Conservation (phyloP, 2,113 vertebrate genomes). For the Opisthocomus hoazin region DNA sequence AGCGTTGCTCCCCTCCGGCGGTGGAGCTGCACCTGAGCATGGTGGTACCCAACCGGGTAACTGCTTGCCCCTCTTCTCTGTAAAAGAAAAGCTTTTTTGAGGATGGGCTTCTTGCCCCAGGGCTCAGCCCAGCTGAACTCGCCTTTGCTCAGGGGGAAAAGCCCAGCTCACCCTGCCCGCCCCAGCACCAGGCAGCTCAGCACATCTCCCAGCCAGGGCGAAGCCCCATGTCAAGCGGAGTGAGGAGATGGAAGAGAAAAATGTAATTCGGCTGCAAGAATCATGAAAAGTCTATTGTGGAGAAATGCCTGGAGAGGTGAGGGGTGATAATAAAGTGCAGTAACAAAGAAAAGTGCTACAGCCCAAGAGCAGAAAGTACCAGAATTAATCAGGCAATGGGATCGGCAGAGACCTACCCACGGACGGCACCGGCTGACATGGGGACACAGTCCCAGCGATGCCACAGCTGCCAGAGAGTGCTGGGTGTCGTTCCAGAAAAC, state of each 20-base stretch:
- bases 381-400: neutral
- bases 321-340: neutral
- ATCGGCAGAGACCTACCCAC: neutral
- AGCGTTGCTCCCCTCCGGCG: accelerated
- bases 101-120: accelerated
- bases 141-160: accelerated
- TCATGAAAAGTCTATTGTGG: neutral
- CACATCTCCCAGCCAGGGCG: neutral
- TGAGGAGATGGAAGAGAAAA: neutral
- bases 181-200: neutral
- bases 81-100: neutral
- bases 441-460: neutral
- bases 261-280: neutral
- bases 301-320: neutral
- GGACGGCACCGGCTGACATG: neutral
- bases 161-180: neutral
- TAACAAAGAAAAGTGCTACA: neutral
- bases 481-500: neutral
- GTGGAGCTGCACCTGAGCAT: accelerated
- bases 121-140: neutral
- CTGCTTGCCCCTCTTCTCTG: accelerated
- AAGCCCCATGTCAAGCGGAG: neutral
- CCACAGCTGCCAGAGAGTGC: neutral
- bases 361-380: neutral
- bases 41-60: accelerated